phyloP scores from a whole-genome alignment of 2,888 invertebrate species.

The Mamestra brassicae region DNA sequence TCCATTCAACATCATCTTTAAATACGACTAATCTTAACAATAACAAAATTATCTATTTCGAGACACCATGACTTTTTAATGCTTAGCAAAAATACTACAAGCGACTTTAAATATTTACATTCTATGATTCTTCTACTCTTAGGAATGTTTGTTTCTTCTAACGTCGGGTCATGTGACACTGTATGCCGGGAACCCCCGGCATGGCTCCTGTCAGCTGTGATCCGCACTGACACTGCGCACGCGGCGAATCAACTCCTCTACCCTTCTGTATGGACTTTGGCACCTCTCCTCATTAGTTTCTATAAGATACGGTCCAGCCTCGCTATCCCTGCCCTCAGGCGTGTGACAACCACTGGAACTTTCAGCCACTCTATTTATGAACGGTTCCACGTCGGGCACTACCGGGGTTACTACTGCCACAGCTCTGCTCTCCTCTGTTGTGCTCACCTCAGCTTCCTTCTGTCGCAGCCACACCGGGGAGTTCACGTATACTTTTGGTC shows the following conservation, averaged over 20 bases:
- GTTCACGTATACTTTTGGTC: constrained; percentile 91
- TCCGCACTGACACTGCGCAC: constrained; percentile 85
- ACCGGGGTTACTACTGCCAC: constrained; percentile 68
- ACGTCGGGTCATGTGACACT: constrained; percentile 67
- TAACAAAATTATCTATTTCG: constrained; percentile 28
- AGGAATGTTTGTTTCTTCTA: constrained; percentile 58
- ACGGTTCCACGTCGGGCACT: constrained; percentile 84
- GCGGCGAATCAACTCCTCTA: constrained; percentile 85
- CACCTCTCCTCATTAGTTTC: constrained; percentile 79
- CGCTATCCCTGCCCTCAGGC: constrained; percentile 83
- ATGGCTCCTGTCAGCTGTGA: constrained; percentile 88
- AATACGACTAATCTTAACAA: constrained; percentile 12
- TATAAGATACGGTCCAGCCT: constrained; percentile 84
- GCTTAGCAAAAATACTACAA: constrained; percentile 42
- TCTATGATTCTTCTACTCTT: constrained; percentile 28
- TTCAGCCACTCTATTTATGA: constrained; percentile 78
- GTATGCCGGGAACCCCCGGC: constrained; percentile 84
- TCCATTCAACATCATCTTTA: constrained; percentile 22
- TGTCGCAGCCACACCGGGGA: constrained; percentile 92
- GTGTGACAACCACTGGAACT: constrained; percentile 83
- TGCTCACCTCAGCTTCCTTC: constrained; percentile 79
- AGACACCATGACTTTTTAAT: constrained; percentile 28
- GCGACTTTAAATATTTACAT: constrained; percentile 45
- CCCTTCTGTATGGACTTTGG: constrained; percentile 86
- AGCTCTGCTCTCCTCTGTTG: constrained; percentile 73